Evolutionary conservation across 1,140 invertebrate genomes (phyloP).

Genomic region (Prorops nasuta): DNA sequence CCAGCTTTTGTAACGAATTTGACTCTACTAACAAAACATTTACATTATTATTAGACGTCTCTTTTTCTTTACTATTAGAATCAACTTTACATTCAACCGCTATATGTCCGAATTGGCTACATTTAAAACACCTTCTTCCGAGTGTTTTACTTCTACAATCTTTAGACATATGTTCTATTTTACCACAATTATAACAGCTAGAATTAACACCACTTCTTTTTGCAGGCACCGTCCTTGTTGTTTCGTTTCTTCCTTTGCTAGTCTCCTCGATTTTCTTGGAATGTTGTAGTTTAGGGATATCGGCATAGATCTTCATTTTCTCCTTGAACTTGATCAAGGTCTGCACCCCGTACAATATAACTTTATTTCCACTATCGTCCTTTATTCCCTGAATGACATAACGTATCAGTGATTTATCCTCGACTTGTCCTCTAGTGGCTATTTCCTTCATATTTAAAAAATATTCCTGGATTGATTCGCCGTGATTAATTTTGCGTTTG

Average conservation of each 20-base stretch:
- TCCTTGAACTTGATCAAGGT: slow-evolving; percentile 13
- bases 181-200: slow-evolving; percentile 13
- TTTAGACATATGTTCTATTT: neutral
- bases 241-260: neutral
- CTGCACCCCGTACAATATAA: slow-evolving; percentile 19
- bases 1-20: slow-evolving; percentile 3
- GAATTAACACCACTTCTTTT: neutral
- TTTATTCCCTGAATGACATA: slow-evolving; percentile 32
- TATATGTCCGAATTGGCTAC: slow-evolving; percentile 7
- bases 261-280: neutral
- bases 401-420: slow-evolving; percentile 25
- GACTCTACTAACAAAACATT: neutral
- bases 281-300: neutral
- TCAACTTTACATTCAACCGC: slow-evolving; percentile 1
- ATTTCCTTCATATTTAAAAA: slow-evolving; percentile 11
- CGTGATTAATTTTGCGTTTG: slow-evolving; percentile 2
- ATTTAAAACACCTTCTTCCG: slow-evolving; percentile 13
- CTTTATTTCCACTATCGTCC: slow-evolving; percentile 20
- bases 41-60: neutral
- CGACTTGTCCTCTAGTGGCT: slow-evolving; percentile 13
- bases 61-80: neutral
- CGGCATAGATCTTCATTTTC: slow-evolving; percentile 10
- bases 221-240: neutral
- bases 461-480: slow-evolving; percentile 14
- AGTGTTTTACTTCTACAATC: slow-evolving; percentile 3